Base-by-base conservation (phyloP, 2,888 invertebrate species). In the Capitulum mitella region DNA sequence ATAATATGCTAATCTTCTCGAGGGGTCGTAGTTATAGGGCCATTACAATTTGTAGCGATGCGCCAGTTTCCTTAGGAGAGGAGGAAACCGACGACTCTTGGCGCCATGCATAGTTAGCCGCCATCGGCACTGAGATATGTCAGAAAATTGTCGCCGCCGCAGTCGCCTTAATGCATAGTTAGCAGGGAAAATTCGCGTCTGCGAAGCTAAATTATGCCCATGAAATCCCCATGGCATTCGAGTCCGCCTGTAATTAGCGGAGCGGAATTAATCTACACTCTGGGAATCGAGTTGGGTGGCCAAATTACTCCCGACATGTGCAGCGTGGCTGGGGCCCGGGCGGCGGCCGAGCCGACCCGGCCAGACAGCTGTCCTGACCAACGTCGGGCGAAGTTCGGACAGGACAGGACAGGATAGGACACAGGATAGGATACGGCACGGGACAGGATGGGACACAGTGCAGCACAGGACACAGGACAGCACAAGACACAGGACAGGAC, bases 111-210 rank as follows among this genome's bases (percentile, higher is more conserved):
- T 64, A 29, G 29, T 64, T 64, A 64, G 64, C 19, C 64, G 16
- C 29, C 34, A 16, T 14, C 34, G 34, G 14, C 64, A 34, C 64
- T 64, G 64, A 64, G 34, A 64, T 64, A 64, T 64, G 29, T 14
- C 64, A 34, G 34, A 34, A 19, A 29, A 64, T 64, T 34, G 64
- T 64, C 64, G 34, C 64, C 64, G 64, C 34, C 29, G 34, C 32
- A 16, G 64, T 64, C 64, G 32, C 64, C 34, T 70, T 70, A 70
- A 70, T 70, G 70, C 70, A 70, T 70, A 70, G 70, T 70, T 70
- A 70, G 70, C 70, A 70, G 70, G 70, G 37, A 40, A 40, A 37
- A 40, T 26, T 37, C 70, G 40, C 37, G 70, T 40, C 70, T 37
- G 70, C 37, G 29, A 19, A 1, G 8, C 37, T 70, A 70, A 70